Percentiles rank a stretch among this genome's conserved stretches.
Evolutionary conservation across 2,113 vertebrate species (phyloP).

Genomic region (Sebastes schlegelii): DNA sequence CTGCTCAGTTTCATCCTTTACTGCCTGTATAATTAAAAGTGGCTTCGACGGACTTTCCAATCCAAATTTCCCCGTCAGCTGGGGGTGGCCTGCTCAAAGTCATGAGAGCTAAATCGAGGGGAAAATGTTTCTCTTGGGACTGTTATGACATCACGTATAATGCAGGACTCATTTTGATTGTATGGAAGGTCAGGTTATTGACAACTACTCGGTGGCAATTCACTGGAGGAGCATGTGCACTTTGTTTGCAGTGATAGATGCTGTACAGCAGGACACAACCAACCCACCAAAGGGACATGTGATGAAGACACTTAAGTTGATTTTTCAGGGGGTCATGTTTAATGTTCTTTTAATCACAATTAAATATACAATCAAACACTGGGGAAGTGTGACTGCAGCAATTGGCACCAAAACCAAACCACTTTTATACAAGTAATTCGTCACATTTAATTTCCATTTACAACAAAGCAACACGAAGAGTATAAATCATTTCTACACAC

Average conservation of each 20-base stretch:
- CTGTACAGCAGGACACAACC: neutral
- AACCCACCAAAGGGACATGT: neutral
- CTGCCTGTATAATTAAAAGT: slow-evolving; percentile 80
- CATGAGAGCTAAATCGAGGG: slow-evolving; percentile 42
- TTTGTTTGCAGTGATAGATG: slow-evolving; percentile 18
- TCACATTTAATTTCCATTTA: slow-evolving; percentile 8
- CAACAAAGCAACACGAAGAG: slow-evolving; percentile 18
- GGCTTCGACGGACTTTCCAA: slow-evolving; percentile 54
- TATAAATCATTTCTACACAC: slow-evolving; percentile 37
- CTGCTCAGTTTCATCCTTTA: slow-evolving; percentile 80
- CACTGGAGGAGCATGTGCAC: slow-evolving; percentile 3
- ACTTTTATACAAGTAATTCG: neutral
- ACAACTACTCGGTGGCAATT: slow-evolving; percentile 44
- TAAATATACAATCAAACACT: neutral
- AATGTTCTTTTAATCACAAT: neutral
- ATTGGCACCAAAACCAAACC: slow-evolving; percentile 5
- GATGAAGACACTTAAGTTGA: neutral
- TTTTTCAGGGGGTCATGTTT: neutral
- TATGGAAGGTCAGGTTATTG: slow-evolving; percentile 56
- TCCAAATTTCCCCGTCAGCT: slow-evolving; percentile 61
- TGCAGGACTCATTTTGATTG: slow-evolving; percentile 40
- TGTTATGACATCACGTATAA: slow-evolving; percentile 20
- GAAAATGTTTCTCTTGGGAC: slow-evolving; percentile 3
- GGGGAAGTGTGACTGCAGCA: neutral
- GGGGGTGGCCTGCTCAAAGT: slow-evolving; percentile 57